These are phyloP conservation scores for Gobio gobio DNA, from an alignment of 2,113 vertebrate species.

Conservation along the genomic window DNA sequence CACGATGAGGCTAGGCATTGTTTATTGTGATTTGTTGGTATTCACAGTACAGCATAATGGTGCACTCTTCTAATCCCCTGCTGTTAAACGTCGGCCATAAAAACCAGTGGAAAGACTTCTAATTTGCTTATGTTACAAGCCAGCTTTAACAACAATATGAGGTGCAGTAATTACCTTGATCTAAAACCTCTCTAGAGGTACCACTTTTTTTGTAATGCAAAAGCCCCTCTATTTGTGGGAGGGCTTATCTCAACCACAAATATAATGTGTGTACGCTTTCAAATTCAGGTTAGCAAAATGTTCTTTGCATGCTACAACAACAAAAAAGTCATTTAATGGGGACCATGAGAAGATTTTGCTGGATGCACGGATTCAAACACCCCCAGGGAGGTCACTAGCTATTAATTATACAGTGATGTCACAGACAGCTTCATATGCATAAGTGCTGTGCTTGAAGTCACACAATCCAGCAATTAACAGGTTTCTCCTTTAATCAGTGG, in stretches of 20 bases:
- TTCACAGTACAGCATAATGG: conserved; percentile 44
- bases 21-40: conserved; percentile 57
- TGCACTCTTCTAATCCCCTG: conserved; percentile 34
- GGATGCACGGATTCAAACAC: background rate
- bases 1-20: conserved; percentile 35
- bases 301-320: background rate
- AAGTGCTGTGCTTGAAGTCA: conserved; percentile 52
- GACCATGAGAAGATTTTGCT: background rate
- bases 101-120: conserved; percentile 37
- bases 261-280: background rate
- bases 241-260: background rate
- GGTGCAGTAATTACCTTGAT: conserved; percentile 27
- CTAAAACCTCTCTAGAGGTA: conserved; percentile 15
- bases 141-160: conserved; percentile 31
- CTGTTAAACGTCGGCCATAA: conserved; percentile 45
- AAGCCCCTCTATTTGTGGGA: background rate
- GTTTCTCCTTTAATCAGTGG: conserved; percentile 64
- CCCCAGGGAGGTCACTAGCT: conserved; percentile 37
- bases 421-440: conserved; percentile 57
- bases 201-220: background rate
- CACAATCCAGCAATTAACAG: conserved; percentile 61
- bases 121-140: conserved; percentile 49
- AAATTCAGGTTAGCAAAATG: background rate
- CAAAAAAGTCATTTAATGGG: background rate
- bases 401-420: conserved; percentile 52